Conservation (phyloP, 1,140 invertebrate species). For the Centruroides vittatus region DNA sequence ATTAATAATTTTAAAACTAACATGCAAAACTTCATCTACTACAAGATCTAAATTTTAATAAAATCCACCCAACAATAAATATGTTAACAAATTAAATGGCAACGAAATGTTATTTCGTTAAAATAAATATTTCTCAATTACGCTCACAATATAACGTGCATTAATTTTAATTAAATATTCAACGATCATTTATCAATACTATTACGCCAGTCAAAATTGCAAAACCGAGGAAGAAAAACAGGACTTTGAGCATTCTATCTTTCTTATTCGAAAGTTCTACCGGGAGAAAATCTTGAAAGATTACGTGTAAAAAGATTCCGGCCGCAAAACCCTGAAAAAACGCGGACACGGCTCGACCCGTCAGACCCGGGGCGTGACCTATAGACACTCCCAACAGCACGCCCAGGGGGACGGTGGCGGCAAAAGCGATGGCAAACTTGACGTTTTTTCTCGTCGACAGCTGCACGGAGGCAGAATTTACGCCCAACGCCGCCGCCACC, state of each 20-base stretch:
- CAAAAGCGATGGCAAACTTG: slow-evolving; percentile 24
- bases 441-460: slow-evolving; percentile 20
- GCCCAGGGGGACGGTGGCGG: slow-evolving; percentile 29
- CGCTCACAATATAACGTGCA: neutral
- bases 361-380: slow-evolving; percentile 19
- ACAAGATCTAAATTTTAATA: neutral
- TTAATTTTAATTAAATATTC: neutral
- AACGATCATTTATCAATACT: neutral
- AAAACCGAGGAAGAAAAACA: slow-evolving; percentile 10
- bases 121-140: neutral
- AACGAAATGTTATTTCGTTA: neutral
- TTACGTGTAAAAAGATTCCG: slow-evolving; percentile 32
- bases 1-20: neutral
- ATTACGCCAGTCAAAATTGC: slow-evolving; percentile 3
- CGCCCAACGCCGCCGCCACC: slow-evolving; percentile 30
- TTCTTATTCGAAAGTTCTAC: slow-evolving; percentile 21
- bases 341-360: slow-evolving; percentile 22
- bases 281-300: slow-evolving; percentile 29
- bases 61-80: neutral
- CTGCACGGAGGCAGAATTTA: slow-evolving; percentile 25
- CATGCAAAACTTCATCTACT: neutral
- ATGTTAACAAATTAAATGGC: neutral
- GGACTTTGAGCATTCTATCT: slow-evolving; percentile 11
- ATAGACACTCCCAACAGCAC: slow-evolving; percentile 27
- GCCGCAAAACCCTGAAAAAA: slow-evolving; percentile 30